Evolutionary conservation across 2,888 invertebrate species (phyloP), one percentile per base, ranked within the genome.

Genomic region (Euzophera pinguis): DNA sequence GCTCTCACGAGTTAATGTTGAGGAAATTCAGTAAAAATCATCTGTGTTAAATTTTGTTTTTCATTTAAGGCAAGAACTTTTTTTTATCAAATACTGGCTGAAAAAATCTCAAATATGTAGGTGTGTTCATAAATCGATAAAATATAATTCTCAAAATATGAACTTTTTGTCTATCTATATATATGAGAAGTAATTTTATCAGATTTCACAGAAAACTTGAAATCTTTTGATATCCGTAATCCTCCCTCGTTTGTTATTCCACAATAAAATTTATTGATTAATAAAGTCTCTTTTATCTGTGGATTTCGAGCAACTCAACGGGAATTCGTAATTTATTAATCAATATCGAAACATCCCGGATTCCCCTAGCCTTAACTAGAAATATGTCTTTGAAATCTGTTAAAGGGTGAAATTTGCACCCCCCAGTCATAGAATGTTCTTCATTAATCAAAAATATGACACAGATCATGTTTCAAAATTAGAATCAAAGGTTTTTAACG

Each of bases 321-420:
- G 61, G 67, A 65, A 65, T 66, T 65, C 55, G 56, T 60, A 61
- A 67, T 68, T 71, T 69, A 67, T 66, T 68, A 71, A 71, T 73
- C 69, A 69, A 71, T 75, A 75, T 69, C 66, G 64, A 60, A 65
- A 61, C 60, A 65, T 60, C 61, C 62, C 59, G 50, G 50, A 27
- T 47, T 55, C 58, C 62, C 60, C 63, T 47, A 42, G 48, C 54
- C 47, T 50, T 50, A 47, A 56, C 59, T 58, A 62, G 67, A 71
- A 71, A 71, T 74, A 76, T 75, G 75, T 73, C 76, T 75, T 76
- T 76, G 75, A 71, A 59, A 65, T 61, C 53, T 57, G 51, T 51
- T 47, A 51, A 53, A 51, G 57, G 57, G 57, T 57, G 54, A 51
- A 57, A 47, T 52, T 54, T 57, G 47, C 53, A 54, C 37, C 54